Base-by-base conservation (phyloP, 2,113 vertebrate species). In the Cavia porcellus region DNA sequence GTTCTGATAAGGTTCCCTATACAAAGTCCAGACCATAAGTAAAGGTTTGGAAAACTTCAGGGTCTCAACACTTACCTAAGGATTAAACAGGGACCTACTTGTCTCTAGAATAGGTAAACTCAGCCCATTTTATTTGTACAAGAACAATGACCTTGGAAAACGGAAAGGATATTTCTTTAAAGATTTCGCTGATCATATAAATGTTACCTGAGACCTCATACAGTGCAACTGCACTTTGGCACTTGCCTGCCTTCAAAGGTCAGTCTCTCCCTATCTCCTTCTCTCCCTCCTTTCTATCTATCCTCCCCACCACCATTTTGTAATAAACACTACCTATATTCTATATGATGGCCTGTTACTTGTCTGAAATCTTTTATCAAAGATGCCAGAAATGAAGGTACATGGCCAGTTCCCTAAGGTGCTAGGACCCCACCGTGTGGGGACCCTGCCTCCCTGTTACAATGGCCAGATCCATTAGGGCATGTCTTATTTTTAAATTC, bases 401-500 rank as follows among this genome's bases (percentile, higher is more conserved):
- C 24, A 28, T 12, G 42, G 11, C 38, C 42, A 45, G 22, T 79
- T 79, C 3, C 75, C 45, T 32, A 14, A 45, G 6, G 24, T 47
- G 42, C 42, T 14, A 47, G 24, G 24, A 75, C 24, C 42, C 42
- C 24, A 28, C 12, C 5, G 1, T 24, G 12, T 47, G 24, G 19
- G 25, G 25, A 17, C 45, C 45, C 75, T 30, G 45, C 13, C 45
- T 50, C 42, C 45, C 28, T 32, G 45, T 17, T 50, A 50, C 75
- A 50, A 79, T 50, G 3, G 4, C 15, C 52, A 47, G 83, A 35
- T 68, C 95, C 77, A 47, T 90, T 11, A 75, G 47, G 62, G 35
- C n/a, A 90, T 38, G 17, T 72, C 74, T 90, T 92, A 95, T 96
- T 98, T 98, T 97, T 87, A 97, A 95, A 91, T 61, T 90, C 50